Evolutionary conservation across 2,113 vertebrate species (phyloP).

Genomic region (Mola mola): DNA sequence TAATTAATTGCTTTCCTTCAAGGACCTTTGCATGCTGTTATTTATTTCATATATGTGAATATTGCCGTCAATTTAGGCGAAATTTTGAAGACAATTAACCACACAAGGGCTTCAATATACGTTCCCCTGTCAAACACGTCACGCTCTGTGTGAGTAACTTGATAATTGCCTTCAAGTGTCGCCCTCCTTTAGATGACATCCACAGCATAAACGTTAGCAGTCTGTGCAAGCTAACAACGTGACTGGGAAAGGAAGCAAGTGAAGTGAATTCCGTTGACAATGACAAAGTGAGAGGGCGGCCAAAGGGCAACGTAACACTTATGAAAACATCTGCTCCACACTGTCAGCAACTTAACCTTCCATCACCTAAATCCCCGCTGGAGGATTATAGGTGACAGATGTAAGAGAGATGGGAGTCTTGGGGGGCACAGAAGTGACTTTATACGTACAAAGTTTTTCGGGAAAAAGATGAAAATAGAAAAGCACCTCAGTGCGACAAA

Average conservation of each 20-base stretch:
- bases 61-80: conserved; percentile 18
- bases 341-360: conserved; percentile 73
- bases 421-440: conserved; percentile 34
- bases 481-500: background rate
- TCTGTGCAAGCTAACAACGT: conserved; percentile 29
- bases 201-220: conserved; percentile 60
- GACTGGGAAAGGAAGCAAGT: conserved; percentile 44
- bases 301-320: conserved; percentile 54
- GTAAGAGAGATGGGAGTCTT: conserved; percentile 35
- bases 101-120: conserved; percentile 25
- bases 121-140: no score
- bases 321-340: conserved; percentile 71
- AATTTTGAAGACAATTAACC: background rate
- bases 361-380: conserved; percentile 55
- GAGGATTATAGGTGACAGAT: conserved; percentile 63
- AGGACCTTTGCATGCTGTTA: conserved; percentile 1
- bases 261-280: conserved; percentile 60
- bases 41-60: conserved; percentile 19
- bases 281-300: conserved; percentile 67
- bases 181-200: conserved; percentile 29
- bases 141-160: conserved; percentile 22
- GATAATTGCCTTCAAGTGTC: conserved; percentile 50
- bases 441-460: conserved; percentile 24
- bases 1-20: conserved; percentile 14
- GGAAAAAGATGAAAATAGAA: conserved; percentile 11